Conservation (phyloP, 2,113 vertebrate species). For the Pheucticus melanocephalus region DNA sequence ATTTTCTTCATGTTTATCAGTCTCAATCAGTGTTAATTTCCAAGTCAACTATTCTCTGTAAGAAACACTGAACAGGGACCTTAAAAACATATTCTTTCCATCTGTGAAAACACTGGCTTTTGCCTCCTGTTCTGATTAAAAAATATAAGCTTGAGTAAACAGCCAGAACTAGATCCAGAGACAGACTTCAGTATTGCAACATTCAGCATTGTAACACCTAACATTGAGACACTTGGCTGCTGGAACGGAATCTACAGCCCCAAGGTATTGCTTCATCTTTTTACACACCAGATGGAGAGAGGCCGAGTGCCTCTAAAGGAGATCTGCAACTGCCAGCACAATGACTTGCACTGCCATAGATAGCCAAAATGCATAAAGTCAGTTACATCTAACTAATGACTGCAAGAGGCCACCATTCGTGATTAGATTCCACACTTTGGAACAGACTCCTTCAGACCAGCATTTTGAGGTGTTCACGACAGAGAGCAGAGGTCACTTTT, state of each 20-base stretch:
- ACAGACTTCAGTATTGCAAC: background rate
- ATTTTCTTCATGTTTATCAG: background rate
- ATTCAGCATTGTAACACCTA: background rate
- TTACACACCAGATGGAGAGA: background rate
- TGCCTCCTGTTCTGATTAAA: background rate
- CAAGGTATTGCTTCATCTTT: constrained; percentile 1
- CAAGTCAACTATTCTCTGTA: background rate
- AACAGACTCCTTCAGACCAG: background rate
- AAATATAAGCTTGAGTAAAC: background rate
- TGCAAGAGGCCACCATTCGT: background rate
- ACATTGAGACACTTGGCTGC: background rate
- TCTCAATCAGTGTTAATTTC: background rate
- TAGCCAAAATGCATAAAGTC: background rate
- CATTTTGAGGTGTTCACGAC: background rate
- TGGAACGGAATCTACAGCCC: background rate
- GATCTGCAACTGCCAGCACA: background rate
- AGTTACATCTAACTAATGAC: background rate
- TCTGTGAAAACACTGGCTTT: background rate
- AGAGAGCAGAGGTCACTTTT: background rate
- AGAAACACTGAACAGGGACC: background rate
- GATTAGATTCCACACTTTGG: background rate
- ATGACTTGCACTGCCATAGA: background rate
- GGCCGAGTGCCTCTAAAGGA: background rate
- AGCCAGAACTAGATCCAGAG: background rate
- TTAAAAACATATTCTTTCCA: background rate